Evolutionary conservation across 2,888 invertebrate genomes (phyloP), one percentile per base, ranked within the genome.

Genomic region (Xylota segnis): DNA sequence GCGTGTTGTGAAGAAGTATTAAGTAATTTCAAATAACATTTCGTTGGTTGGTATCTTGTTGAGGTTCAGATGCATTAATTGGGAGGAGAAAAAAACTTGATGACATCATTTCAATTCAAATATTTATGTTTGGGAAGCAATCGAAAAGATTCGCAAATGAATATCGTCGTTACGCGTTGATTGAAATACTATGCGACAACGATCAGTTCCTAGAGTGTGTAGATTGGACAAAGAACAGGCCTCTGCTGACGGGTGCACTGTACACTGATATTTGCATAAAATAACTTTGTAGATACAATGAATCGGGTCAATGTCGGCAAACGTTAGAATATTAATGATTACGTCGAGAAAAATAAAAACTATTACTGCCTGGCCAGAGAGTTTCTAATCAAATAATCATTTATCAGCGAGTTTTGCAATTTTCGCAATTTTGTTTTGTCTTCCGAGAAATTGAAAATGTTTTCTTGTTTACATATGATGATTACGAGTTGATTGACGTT

Each of bases 221-320:
- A 32, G 14, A 10, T 7, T 16, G 54, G 37, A 40, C 68, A 68
- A 18, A n/a, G 52, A 14, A 52, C 18, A 37, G 9, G 37, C 12
- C 45, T 45, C 14, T 16, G 12, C 10, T 23, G 23, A 23, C 2
- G 32, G 16, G 34, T 18, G 10, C 14, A 16, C 14, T 14, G 14
- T 10, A 34, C 43, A 14, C 1, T 45, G 43, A 45, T 18, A 63
- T 71, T 58, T 71, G 50, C 71, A 59, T 71, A 71, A 71, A 50
- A 34, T 10, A 71, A 50, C 71, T 50, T 29, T 37, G 45, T 66
- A n/a, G n/a, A n/a, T n/a, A 66, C 23, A 32, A 16, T 47, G 59
- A 76, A 76, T 66, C 58, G 50, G 76, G 76, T 76, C 76, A 76
- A 76, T 76, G 76, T 14, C 50, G 76, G 23, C 29, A 76, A 59